These are phyloP conservation scores for Todiramphus chloris DNA, from an alignment of 2,113 vertebrate species.

Conservation along the genomic window DNA sequence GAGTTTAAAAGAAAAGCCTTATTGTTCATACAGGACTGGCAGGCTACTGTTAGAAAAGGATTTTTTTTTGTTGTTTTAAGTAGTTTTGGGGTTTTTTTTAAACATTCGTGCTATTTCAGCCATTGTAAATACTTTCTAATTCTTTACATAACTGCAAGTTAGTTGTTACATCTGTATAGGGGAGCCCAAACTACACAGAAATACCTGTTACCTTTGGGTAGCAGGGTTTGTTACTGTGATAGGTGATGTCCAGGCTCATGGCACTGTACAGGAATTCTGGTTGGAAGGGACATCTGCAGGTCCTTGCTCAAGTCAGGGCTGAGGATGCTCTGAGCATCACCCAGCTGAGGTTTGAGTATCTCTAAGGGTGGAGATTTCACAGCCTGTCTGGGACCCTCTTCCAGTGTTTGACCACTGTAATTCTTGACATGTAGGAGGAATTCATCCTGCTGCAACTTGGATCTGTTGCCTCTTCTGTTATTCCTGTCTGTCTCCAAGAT, in stretches of 20 bases:
- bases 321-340: not conserved
- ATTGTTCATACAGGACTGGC: not conserved
- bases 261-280: fast-evolving
- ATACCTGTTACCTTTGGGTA: not conserved
- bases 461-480: fast-evolving
- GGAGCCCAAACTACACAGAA: fast-evolving
- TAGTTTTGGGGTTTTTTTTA: not conserved
- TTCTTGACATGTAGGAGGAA: not conserved
- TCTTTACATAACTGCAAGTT: not conserved
- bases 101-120: not conserved
- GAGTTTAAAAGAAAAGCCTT: not conserved
- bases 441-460: not conserved
- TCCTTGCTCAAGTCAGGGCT: not conserved
- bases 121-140: not conserved
- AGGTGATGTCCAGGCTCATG: not conserved
- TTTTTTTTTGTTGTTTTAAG: not conserved
- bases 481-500: not conserved
- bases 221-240: fast-evolving
- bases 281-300: not conserved
- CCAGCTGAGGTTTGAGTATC: not conserved
- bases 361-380: not conserved
- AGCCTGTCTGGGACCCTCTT: not conserved
- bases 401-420: not conserved
- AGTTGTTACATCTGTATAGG: fast-evolving
- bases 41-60: not conserved